Evolutionary conservation across 2,797 vertebrate species (phyloP).

Genomic region (Tamandua tetradactyla): DNA sequence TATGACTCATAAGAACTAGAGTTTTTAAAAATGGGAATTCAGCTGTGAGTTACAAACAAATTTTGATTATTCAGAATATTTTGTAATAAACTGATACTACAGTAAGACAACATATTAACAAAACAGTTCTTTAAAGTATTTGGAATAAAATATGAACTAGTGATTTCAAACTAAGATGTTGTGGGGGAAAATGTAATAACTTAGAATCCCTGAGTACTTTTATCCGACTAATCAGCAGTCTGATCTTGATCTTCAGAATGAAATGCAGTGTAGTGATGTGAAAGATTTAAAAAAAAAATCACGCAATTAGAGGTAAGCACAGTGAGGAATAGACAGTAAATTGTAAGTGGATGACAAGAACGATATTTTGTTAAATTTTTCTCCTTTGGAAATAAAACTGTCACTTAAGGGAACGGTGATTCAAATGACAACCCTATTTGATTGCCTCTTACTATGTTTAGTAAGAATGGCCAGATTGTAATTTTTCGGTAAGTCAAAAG

Average conservation of each 20-base stretch:
- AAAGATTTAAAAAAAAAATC: not conserved
- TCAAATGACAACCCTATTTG: conserved; percentile 15
- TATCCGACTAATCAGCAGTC: not conserved
- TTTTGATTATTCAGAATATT: conserved; percentile 32
- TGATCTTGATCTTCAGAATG: not conserved
- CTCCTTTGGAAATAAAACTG: not conserved
- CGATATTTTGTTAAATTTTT: not conserved
- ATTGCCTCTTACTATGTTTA: not conserved
- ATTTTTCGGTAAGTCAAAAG: not conserved
- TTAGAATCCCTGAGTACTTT: not conserved
- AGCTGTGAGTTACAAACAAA: not conserved
- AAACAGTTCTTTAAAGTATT: not conserved
- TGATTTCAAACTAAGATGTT: not conserved
- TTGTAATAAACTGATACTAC: not conserved
- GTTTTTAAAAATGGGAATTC: conserved; percentile 12
- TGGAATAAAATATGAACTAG: not conserved
- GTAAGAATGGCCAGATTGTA: not conserved
- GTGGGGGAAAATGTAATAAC: not conserved
- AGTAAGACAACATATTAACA: not conserved
- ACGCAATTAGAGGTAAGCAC: not conserved
- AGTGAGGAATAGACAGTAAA: not conserved
- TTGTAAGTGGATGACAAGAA: not conserved
- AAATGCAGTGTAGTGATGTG: not conserved
- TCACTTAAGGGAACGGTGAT: not conserved
- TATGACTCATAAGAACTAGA: not conserved